Conservation (phyloP, 2,113 vertebrate genomes). For the Apodemus speciosus region DNA sequence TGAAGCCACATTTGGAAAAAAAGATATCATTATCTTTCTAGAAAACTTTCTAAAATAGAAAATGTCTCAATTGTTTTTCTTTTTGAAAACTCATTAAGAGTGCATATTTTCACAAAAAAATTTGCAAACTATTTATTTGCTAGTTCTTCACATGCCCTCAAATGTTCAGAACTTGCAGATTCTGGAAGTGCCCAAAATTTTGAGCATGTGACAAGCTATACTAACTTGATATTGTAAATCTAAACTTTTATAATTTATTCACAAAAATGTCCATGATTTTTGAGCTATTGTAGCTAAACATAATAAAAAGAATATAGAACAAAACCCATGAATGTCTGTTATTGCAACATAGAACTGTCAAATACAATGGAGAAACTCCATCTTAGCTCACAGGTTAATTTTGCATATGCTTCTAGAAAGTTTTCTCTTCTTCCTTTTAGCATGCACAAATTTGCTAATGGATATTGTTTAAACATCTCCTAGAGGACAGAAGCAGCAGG, state of each 20-base stretch:
- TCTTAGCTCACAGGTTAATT: conserved; percentile 17
- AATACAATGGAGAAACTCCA: conserved; percentile 20
- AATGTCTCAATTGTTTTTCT: not conserved
- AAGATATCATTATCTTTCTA: not conserved
- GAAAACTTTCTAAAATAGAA: not conserved
- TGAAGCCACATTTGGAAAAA: not conserved
- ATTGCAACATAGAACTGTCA: conserved; percentile 51
- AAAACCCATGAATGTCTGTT: conserved; percentile 66
- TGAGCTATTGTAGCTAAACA: conserved; percentile 62
- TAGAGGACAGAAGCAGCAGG: conserved; percentile 24
- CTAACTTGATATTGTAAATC: conserved; percentile 62
- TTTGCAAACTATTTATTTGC: conserved; percentile 8
- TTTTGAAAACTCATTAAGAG: not conserved
- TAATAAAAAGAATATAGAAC: conserved; percentile 47
- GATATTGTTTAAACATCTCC: conserved; percentile 35
- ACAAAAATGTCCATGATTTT: conserved; percentile 38
- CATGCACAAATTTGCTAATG: not conserved
- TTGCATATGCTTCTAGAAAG: conserved; percentile 17
- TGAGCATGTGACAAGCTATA: not conserved
- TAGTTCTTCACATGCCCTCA: not conserved
- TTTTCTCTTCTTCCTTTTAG: conserved; percentile 22
- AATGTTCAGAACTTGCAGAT: conserved; percentile 52
- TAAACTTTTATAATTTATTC: conserved; percentile 65
- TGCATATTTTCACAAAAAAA: not conserved
- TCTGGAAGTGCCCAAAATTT: not conserved